Conservation (phyloP, 1,140 invertebrate genomes). For the Drosophila mojavensis region DNA sequence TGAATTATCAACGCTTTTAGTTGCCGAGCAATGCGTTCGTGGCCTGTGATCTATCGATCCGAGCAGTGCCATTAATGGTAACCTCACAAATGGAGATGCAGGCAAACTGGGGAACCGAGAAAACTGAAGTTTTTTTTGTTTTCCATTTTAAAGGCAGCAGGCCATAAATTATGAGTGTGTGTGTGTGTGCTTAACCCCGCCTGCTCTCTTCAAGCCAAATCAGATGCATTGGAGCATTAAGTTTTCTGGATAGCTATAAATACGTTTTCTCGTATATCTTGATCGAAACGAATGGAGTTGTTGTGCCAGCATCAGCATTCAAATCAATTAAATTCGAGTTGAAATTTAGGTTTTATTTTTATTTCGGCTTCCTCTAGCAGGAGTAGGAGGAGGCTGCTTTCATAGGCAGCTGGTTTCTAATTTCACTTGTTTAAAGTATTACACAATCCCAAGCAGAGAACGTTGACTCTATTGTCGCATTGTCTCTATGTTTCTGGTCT, state of each 20-base stretch:
- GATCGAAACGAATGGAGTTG: neutral
- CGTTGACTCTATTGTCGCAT: slow-evolving; percentile 44
- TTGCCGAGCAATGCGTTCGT: slow-evolving; percentile 6
- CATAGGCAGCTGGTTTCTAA: neutral
- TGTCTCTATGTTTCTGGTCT: slow-evolving; percentile 26
- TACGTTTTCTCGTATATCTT: slow-evolving; percentile 17
- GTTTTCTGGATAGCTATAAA: slow-evolving; percentile 48
- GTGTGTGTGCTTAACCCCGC: neutral
- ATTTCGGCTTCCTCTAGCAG: neutral
- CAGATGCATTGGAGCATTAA: slow-evolving; percentile 27
- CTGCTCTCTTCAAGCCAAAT: slow-evolving; percentile 1
- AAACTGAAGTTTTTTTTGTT: slow-evolving; percentile 21
- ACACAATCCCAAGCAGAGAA: slow-evolving; percentile 47
- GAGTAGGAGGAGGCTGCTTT: neutral
- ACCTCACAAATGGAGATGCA: slow-evolving; percentile 30
- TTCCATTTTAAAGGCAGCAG: slow-evolving; percentile 30
- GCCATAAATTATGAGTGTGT: slow-evolving; percentile 66
- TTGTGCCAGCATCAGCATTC: neutral
- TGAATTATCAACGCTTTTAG: slow-evolving; percentile 49
- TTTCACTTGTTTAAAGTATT: slow-evolving; percentile 50
- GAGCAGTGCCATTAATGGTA: slow-evolving; percentile 25
- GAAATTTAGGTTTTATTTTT: neutral
- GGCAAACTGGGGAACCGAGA: slow-evolving; percentile 6
- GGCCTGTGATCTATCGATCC: slow-evolving; percentile 13
- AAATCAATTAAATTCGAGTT: neutral